Evolutionary conservation across 2,113 vertebrate species (phyloP).

Genomic region (Phoenicopterus ruber): DNA sequence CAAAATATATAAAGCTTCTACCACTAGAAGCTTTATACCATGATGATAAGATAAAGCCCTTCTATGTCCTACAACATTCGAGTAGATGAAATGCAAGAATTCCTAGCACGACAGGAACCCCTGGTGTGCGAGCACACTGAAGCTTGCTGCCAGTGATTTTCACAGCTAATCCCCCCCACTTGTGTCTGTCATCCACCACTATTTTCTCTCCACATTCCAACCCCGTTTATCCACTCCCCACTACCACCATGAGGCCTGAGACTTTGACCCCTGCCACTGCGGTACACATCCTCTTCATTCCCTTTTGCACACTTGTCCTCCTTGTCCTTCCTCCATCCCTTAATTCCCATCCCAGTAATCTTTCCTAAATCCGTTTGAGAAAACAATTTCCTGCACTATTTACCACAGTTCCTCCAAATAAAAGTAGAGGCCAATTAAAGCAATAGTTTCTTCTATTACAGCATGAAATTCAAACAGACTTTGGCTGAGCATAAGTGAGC

Average conservation of each 20-base stretch:
- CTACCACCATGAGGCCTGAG: background rate
- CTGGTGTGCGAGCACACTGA: background rate
- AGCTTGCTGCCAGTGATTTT: background rate
- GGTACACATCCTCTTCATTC: background rate
- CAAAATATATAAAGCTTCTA: background rate
- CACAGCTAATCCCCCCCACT: background rate
- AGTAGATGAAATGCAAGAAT: background rate
- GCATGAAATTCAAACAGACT: background rate
- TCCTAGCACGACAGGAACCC: background rate
- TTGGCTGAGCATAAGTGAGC: background rate
- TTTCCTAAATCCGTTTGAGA: background rate
- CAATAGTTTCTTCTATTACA: background rate
- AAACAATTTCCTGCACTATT: background rate
- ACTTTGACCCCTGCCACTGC: background rate
- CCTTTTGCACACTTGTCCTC: background rate
- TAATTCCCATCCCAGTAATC: background rate
- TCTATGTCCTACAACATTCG: background rate
- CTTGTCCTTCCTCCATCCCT: background rate
- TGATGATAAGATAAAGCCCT: background rate
- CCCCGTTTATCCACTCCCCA: background rate
- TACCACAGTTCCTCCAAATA: background rate
- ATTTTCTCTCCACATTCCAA: background rate
- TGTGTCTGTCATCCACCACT: background rate
- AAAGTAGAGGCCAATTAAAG: background rate
- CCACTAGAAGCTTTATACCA: background rate